Evolutionary conservation across 2,797 vertebrate species (phyloP).

Genomic region (Lophotriccus pileatus): DNA sequence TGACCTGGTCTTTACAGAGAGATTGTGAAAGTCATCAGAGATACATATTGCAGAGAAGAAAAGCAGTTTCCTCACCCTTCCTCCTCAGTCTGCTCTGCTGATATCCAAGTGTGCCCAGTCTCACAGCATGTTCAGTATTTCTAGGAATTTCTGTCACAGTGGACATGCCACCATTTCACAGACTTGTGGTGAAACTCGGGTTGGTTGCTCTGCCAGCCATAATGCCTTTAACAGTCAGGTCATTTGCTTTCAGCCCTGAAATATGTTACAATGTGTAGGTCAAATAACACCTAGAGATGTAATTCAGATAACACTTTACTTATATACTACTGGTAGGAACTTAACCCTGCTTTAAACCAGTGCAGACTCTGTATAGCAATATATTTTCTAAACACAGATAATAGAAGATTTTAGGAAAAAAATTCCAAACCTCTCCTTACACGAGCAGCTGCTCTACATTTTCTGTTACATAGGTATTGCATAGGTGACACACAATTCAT

Average conservation of each 20-base stretch:
- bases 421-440: background rate
- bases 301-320: background rate
- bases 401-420: background rate
- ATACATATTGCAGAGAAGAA: background rate
- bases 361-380: background rate
- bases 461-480: background rate
- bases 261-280: background rate
- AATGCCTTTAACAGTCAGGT: background rate
- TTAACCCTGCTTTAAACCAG: background rate
- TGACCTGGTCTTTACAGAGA: background rate
- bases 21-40: background rate
- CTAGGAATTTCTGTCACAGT: background rate
- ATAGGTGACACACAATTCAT: background rate
- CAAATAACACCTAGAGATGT: background rate
- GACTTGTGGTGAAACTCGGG: background rate
- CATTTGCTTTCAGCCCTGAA: background rate
- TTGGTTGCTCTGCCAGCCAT: background rate
- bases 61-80: background rate
- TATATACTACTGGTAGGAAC: background rate
- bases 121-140: background rate
- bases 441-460: background rate
- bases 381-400: background rate
- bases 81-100: background rate
- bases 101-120: background rate
- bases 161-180: accelerated